phyloP scores from a whole-genome alignment of 1,140 invertebrate genomes.

The Neodiprion virginianus region DNA sequence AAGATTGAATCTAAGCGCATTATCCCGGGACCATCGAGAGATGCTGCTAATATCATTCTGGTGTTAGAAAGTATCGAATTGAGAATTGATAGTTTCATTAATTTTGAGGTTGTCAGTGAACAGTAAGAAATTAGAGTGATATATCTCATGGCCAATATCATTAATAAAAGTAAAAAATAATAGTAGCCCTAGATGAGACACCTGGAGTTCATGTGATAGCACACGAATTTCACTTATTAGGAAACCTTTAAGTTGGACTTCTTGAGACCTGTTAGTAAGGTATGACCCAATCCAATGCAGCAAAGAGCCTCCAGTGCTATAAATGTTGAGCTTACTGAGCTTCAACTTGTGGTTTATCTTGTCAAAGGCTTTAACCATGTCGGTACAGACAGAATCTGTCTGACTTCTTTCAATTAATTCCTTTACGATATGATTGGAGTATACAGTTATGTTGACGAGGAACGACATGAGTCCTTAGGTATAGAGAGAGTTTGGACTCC shows the following conservation, averaged over 20 bases:
- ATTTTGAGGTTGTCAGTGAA: background rate
- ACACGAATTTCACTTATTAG: slow-evolving; percentile 1
- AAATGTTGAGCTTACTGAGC: slow-evolving; percentile 28
- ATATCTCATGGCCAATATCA: background rate
- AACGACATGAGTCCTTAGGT: too few relatives aligned
- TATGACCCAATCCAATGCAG: slow-evolving; percentile 27
- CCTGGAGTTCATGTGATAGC: too few relatives aligned
- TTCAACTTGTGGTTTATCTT: slow-evolving; percentile 33
- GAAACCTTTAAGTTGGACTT: slow-evolving; percentile 6
- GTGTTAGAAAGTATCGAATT: background rate
- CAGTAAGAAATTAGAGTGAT: background rate
- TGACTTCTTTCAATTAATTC: background rate
- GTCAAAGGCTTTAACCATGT: slow-evolving; percentile 44
- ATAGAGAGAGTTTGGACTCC: too few relatives aligned
- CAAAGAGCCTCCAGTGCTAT: slow-evolving; percentile 32
- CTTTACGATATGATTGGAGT: background rate
- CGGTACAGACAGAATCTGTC: slow-evolving; percentile 28
- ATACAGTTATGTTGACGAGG: background rate
- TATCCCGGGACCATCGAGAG: background rate
- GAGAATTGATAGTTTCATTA: background rate
- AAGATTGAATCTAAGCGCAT: background rate
- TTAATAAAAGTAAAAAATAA: too few relatives aligned
- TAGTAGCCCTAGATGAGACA: too few relatives aligned
- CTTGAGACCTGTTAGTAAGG: slow-evolving; percentile 25
- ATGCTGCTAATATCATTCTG: slow-evolving; percentile 3